Conservation (phyloP, 1,140 invertebrate species). For the Ericerus pela region DNA sequence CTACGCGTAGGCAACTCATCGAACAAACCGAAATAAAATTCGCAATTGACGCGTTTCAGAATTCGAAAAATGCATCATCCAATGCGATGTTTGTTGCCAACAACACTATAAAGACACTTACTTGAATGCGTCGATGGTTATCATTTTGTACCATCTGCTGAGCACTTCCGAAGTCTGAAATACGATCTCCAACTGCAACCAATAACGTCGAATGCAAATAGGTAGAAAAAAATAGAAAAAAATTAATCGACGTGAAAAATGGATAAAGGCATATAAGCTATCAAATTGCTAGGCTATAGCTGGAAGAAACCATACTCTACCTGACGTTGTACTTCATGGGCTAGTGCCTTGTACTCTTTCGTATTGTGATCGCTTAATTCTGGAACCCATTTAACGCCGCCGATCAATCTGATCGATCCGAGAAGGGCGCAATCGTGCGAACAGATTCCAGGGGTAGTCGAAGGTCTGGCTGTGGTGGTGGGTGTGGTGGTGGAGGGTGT, state of each 20-base stretch:
- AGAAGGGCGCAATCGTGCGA: constrained; percentile 56
- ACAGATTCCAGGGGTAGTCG: constrained; percentile 68
- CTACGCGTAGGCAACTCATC: no score
- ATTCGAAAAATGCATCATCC: no score
- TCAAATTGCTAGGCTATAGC: constrained; percentile 8
- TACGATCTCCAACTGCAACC: constrained; percentile 58
- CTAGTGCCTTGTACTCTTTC: constrained; percentile 64
- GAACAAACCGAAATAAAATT: no score
- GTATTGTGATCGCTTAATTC: constrained; percentile 74
- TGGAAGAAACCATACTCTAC: constrained; percentile 34
- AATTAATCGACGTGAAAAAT: no score
- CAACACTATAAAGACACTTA: no score
- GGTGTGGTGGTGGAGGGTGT: constrained; percentile 62
- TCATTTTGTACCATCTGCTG: constrained; percentile 65
- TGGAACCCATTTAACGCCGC: constrained; percentile 64
- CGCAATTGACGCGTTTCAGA: no score
- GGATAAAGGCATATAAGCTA: constrained; percentile 19
- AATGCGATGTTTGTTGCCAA: no score
- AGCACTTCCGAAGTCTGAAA: constrained; percentile 57
- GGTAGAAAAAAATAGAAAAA: no score
- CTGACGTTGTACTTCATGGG: constrained; percentile 60
- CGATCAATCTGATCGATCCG: constrained; percentile 65
- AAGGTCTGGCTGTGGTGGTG: constrained; percentile 49
- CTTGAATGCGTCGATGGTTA: constrained; percentile 74
- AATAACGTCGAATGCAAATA: no score